Evolutionary conservation across 2,888 invertebrate genomes (phyloP), one percentile per base, ranked within the genome.

Genomic region (Cantharis lateralis): DNA sequence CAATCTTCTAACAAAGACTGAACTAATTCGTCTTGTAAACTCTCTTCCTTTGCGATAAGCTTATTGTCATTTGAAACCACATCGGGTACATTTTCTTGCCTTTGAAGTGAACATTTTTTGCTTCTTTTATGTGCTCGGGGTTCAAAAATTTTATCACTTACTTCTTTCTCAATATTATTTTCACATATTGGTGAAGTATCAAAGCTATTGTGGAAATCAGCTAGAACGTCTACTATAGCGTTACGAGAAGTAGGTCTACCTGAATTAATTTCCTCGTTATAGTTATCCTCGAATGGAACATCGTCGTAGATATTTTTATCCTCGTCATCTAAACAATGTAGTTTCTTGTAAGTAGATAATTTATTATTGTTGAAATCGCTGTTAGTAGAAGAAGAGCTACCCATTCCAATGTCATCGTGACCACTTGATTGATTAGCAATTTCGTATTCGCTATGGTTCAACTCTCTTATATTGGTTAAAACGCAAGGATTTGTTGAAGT

Each of bases 131-230:
- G 64, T 20, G 20, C 18, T 16, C 16, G 63, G 24, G 24, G 24
- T n/a, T 66, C 64, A 13, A n/a, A 20, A 66, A 9, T 24, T 24
- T 66, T 66, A n/a, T 66, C 70, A 11, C 75, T 80, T 79, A 84
- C 85, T 84, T 85, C 85, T 68, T 82, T 77, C 70, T 72, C 86
- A 84, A 85, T 84, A 84, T 85, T 84, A 10, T 81, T 76, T 26
- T 73, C 69, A 78, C 85, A 85, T 84, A 85, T 84, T 83, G 85
- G 82, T 80, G 85, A 85, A 86, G 84, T 83, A 80, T 32, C 72
- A 75, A 68, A 68, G 13, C 26, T 63, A 62, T 1, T 20, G 7
- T 69, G 62, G 48, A 48, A 61, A 69, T 71, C 26, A 66, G 66
- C 24, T 69, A 68, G 71, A 26, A 73, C 61, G 24, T 26, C 72